Evolutionary conservation across 92 coral and sea anemone genomes (phyloP), one percentile per base, ranked within the genome.

Genomic region (Palythoa grandiflora): DNA sequence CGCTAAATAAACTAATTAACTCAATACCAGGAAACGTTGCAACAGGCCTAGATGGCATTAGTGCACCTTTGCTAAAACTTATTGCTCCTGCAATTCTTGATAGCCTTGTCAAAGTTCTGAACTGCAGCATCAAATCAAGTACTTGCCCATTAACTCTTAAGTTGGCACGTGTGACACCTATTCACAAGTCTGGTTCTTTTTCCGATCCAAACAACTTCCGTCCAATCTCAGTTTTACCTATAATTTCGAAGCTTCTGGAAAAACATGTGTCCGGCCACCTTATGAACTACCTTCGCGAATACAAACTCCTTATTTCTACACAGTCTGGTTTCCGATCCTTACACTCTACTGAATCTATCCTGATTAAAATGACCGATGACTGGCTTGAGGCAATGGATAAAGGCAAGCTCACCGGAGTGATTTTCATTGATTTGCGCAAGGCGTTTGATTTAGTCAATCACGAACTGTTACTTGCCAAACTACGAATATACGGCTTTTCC

Each of bases 191-290:
- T 55, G 90, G 90, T 2, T 54, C 89, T 14, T 21, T 40, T 2
- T 57, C 89, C 40, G 90, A 88, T 65, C 89, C 80, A 3, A 83
- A 75, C 84, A 88, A 88, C 73, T 88, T 74, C 19, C 38, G 86
- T 17, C 92, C 92, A 39, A 92, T 89, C 44, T 65, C 89, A 4
- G 73, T 92, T 44, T 38, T 78, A n/a, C 92, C 92, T 50, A 77
- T 83, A 38, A 74, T 86, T 55, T 89, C 92, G 1, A 70, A 84
- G 77, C 88, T 91, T 8, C 68, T 91, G 16, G 85, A 87, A 79
- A 80, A 78, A 81, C 88, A 80, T 75, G 50, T 75, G 61, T 75
- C 28, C 28, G 28, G 28, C 28, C 28, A 28, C 28, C 28, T 28
- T 28, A 28, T 28, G 28, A 28, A 52, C 86, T 52, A 81, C 39